These are phyloP conservation scores for Eupithecia inturbata DNA, from an alignment of 2,888 invertebrate species.

Conservation along the genomic window DNA sequence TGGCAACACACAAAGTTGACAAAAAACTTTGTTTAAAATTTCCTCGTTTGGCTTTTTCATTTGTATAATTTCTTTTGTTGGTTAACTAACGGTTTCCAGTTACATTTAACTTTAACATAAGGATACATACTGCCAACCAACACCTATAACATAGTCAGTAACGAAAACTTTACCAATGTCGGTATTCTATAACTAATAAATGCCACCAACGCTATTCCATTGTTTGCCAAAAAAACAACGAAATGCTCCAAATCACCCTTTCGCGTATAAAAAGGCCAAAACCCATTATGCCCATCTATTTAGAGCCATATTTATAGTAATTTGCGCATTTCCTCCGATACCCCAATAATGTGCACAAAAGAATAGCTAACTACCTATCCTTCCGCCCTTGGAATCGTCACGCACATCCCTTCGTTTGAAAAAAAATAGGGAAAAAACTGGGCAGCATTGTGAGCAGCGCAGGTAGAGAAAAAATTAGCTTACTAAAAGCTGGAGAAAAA, in stretches of 20 bases:
- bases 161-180: neutral
- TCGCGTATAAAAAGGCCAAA: constrained; percentile 29
- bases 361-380: constrained; percentile 71
- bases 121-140: neutral
- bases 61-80: constrained; percentile 2
- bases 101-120: neutral
- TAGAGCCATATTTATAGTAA: constrained; percentile 58
- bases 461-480: constrained; percentile 73
- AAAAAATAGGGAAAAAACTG: constrained; percentile 69
- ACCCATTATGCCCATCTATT: constrained; percentile 49
- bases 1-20: constrained; percentile 63
- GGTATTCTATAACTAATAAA: constrained; percentile 1
- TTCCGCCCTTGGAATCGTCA: constrained; percentile 79
- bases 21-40: constrained; percentile 54
- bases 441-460: constrained; percentile 68
- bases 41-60: neutral
- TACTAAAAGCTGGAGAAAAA: constrained; percentile 69
- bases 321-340: constrained; percentile 74
- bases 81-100: neutral
- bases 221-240: constrained; percentile 21
- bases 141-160: neutral
- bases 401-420: constrained; percentile 73
- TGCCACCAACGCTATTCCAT: neutral
- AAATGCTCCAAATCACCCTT: constrained; percentile 22
- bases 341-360: constrained; percentile 72